These are phyloP conservation scores for Sphenopsis melanotis DNA, from an alignment of 2,797 vertebrate genomes.

Conservation along the genomic window DNA sequence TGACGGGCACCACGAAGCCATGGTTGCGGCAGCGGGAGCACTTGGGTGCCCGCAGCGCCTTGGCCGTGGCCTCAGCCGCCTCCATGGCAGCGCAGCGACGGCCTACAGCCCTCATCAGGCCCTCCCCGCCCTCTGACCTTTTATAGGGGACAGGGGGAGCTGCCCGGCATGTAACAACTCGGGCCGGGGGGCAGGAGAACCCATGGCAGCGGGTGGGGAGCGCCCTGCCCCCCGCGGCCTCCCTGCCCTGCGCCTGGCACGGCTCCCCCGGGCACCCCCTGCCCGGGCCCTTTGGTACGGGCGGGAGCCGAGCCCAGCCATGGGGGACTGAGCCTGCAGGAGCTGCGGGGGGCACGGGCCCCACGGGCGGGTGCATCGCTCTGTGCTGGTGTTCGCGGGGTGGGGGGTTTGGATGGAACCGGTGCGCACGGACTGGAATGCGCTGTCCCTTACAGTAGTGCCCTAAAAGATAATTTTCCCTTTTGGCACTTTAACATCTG, in stretches of 20 bases:
- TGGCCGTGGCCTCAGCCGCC: background rate
- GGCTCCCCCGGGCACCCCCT: background rate
- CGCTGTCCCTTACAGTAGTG: background rate
- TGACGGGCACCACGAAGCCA: conserved; percentile 67
- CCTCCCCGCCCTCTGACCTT: accelerated
- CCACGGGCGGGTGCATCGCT: accelerated
- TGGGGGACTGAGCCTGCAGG: background rate
- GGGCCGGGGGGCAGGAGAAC: background rate
- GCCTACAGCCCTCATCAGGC: accelerated
- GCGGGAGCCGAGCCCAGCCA: background rate
- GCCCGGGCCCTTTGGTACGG: background rate
- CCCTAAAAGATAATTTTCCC: background rate
- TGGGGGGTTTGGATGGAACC: background rate
- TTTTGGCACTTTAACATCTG: background rate
- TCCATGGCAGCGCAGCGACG: background rate
- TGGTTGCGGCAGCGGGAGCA: conserved; percentile 74
- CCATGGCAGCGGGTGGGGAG: background rate
- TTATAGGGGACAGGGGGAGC: background rate
- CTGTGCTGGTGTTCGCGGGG: accelerated
- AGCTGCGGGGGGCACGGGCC: accelerated
- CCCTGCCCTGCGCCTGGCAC: background rate
- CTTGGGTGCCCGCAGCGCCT: conserved; percentile 48
- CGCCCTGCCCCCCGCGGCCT: background rate
- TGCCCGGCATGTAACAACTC: background rate
- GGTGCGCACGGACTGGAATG: accelerated